Evolutionary conservation across 2,797 vertebrate genomes (phyloP).

Genomic region (Tinamus major): DNA sequence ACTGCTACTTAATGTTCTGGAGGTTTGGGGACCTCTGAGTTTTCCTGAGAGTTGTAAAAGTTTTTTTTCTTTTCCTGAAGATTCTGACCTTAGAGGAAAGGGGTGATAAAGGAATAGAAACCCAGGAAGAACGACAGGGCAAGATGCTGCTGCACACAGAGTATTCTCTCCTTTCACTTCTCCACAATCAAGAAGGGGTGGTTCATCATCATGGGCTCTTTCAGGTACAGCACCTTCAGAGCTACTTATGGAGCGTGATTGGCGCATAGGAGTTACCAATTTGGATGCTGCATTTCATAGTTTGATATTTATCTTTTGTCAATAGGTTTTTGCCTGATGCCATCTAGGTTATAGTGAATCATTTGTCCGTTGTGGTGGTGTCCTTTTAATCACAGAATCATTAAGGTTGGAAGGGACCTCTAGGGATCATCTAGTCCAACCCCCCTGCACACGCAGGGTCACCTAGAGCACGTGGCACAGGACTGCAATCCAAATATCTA

Average conservation of each 20-base stretch:
- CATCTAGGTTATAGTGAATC: background rate
- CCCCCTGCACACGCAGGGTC: no score
- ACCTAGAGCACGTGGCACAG: no score
- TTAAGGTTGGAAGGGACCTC: no score
- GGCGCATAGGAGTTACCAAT: background rate
- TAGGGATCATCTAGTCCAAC: no score
- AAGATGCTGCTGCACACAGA: slow-evolving; percentile 99
- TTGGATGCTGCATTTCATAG: background rate
- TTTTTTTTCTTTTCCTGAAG: slow-evolving; percentile 77
- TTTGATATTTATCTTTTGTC: background rate
- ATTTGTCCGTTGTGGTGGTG: background rate
- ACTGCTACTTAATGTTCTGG: background rate
- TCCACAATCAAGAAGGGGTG: slow-evolving; percentile 97
- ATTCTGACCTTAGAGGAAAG: slow-evolving; percentile 97
- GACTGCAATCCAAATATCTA: no score
- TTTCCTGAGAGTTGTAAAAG: background rate
- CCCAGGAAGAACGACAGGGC: slow-evolving; percentile 97
- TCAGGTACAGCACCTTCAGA: slow-evolving; percentile 83
- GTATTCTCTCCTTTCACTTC: slow-evolving; percentile 96
- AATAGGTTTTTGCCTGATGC: background rate
- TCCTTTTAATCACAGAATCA: background rate
- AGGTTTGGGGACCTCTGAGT: background rate
- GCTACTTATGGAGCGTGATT: background rate
- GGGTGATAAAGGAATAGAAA: slow-evolving; percentile 90
- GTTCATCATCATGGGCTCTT: slow-evolving; percentile 99